Evolutionary conservation across 2,888 invertebrate genomes (phyloP), one percentile per base, ranked within the genome.

Genomic region (Melanargia galathea): DNA sequence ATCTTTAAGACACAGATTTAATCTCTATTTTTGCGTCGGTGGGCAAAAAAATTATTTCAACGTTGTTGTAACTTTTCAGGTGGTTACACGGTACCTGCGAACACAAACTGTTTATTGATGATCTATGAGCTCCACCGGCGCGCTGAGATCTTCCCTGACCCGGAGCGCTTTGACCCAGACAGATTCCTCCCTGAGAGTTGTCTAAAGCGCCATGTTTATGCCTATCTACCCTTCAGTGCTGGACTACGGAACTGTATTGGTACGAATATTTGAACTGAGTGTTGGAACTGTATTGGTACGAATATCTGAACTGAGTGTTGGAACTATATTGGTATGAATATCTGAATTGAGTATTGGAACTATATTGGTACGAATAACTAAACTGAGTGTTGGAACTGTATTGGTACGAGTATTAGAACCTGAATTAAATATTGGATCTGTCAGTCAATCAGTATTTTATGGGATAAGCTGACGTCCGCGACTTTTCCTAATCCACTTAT

Each of bases 151-250:
- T 96, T 93, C 82, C 92, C 94, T 0, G 90, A 95, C 58, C 95
- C 96, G 0, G 89, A 93, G 56, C 90, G 84, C 62, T 95, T 95
- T 75, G 93, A 94, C 73, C 95, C 95, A 0, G 95, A 95, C 62
- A 83, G 96, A 67, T 96, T 96, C 79, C 76, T 93, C 10, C 92
- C 93, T 0, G 93, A 95, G 70, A 91, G 92, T 63, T 74, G 78
- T 0, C 61, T 69, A 1, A 75, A 79, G n/a, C 84, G 94, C 3
- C 93, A 95, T 81, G 93, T 93, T 0, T 95, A 92, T 69, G 88
- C 93, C 0, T 95, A 92, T 73, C 86, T 95, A 63, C 94, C 95
- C 0, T 95, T 95, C 68, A 94, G 94, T 73, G 94, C 94, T 13
- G 94, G 94, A 0, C 92, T 93, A 0, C 88, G 94, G n/a, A 94